A percentile compares a stretch with the other conserved stretches of the same genome.
These are phyloP conservation scores for Trichogramma evanescens DNA, from an alignment of 2,888 invertebrate species.

Conservation along the genomic window DNA sequence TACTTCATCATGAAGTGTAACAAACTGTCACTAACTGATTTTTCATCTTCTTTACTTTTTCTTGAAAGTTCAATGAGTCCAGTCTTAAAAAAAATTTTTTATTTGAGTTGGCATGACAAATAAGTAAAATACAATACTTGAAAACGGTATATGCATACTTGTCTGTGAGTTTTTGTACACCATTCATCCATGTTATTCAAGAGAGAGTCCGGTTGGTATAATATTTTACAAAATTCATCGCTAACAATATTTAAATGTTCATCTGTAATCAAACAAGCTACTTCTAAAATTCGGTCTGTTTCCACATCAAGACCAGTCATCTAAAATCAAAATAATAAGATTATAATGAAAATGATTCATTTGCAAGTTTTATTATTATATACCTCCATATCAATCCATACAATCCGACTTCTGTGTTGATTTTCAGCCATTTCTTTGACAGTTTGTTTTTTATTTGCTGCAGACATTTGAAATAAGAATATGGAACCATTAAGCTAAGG, in stretches of 20 bases:
- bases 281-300: conserved; percentile 76
- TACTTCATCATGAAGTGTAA: conserved; percentile 62
- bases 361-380: conserved; percentile 10
- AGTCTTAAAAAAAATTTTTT: conserved; percentile 53
- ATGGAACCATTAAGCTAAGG: too few relatives aligned
- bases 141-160: conserved; percentile 50
- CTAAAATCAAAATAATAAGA: conserved; percentile 43
- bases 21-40: conserved; percentile 64
- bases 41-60: conserved; percentile 59
- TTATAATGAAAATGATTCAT: conserved; percentile 9
- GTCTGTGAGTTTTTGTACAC: conserved; percentile 72
- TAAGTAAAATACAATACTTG: not conserved
- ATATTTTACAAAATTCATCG: conserved; percentile 67
- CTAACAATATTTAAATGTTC: conserved; percentile 67
- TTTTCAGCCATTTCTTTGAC: conserved; percentile 12
- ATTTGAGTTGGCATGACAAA: conserved; percentile 1
- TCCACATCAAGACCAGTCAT: conserved; percentile 84
- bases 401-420: conserved; percentile 45
- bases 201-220: conserved; percentile 68
- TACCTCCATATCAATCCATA: conserved; percentile 72
- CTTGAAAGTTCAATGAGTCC: conserved; percentile 71
- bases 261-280: conserved; percentile 85
- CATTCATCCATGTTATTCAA: conserved; percentile 76
- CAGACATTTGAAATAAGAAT: not conserved
- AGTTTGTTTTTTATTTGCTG: not conserved